Conservation (phyloP, 2,888 invertebrate genomes). For the Beris chalybata region DNA sequence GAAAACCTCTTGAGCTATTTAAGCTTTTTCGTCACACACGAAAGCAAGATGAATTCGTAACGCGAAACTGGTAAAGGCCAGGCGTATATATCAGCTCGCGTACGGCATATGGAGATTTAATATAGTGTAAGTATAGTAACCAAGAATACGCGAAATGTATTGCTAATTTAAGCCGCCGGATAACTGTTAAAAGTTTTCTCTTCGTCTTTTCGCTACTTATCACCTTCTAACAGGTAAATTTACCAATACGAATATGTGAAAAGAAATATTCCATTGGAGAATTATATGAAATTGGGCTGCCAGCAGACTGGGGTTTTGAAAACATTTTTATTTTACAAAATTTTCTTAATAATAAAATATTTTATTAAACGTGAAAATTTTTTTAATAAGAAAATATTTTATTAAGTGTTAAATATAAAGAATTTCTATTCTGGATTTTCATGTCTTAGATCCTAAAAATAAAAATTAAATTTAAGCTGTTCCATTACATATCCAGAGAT, state of each 20-base stretch:
- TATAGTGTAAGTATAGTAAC: slow-evolving; percentile 19
- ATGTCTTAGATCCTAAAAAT: too few relatives aligned
- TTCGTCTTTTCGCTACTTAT: slow-evolving; percentile 19
- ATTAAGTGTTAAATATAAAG: too few relatives aligned
- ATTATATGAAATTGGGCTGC: too few relatives aligned
- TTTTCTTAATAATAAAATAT: too few relatives aligned
- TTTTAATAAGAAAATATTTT: too few relatives aligned
- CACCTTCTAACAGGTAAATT: slow-evolving; percentile 15
- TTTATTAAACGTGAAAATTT: too few relatives aligned
- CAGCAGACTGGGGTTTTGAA: too few relatives aligned
- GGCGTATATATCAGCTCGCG: slow-evolving; percentile 5
- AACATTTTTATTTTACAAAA: too few relatives aligned
- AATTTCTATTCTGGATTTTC: too few relatives aligned
- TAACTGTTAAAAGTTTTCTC: slow-evolving; percentile 32
- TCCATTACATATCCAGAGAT: too few relatives aligned
- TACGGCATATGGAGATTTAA: slow-evolving; percentile 17
- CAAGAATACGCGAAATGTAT: slow-evolving; percentile 32
- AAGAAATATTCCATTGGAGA: slow-evolving; percentile 6
- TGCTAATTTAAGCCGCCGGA: slow-evolving; percentile 24
- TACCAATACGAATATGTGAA: slow-evolving; percentile 7
- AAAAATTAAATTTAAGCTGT: too few relatives aligned
- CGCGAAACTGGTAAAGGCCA: background rate
- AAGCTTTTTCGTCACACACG: slow-evolving; percentile 23
- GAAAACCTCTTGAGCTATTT: background rate
- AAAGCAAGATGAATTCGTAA: slow-evolving; percentile 4